A percentile compares a stretch with the other conserved stretches of the same genome.
phyloP scores from a whole-genome alignment of 2,113 vertebrate species.

The Pheucticus melanocephalus region DNA sequence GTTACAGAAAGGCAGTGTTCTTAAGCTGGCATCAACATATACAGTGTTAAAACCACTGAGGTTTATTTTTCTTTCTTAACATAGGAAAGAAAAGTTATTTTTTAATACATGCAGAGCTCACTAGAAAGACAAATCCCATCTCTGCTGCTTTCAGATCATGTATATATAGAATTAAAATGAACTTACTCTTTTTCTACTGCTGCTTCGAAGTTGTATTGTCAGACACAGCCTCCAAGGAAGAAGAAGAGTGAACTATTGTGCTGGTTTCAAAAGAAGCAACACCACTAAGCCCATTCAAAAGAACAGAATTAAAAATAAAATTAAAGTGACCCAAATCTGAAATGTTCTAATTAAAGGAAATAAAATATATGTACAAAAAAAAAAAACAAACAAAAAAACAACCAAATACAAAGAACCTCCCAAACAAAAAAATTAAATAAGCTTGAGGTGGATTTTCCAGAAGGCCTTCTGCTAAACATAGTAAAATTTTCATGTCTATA shows the following conservation, averaged over 20 bases:
- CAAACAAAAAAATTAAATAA: not conserved
- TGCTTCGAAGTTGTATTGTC: not conserved
- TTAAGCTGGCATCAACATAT: not conserved
- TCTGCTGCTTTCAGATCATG: not conserved
- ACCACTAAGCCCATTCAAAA: not conserved
- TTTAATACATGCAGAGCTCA: not conserved
- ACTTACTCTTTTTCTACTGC: not conserved
- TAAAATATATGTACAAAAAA: no score
- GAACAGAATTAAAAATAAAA: not conserved
- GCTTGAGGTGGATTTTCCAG: no score
- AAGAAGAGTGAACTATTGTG: not conserved
- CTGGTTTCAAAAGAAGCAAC: not conserved
- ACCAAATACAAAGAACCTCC: rapidly evolving
- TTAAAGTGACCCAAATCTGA: not conserved
- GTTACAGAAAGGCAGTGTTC: not conserved
- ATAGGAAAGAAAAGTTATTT: not conserved
- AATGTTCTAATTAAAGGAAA: not conserved
- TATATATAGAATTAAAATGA: not conserved
- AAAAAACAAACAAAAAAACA: no score
- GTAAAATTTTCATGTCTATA: no score
- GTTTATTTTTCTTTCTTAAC: not conserved
- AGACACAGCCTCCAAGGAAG: not conserved
- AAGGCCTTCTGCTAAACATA: no score
- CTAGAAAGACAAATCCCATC: not conserved
- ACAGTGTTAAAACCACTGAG: not conserved